Percentiles rank a stretch among this genome's conserved stretches.
Conservation (phyloP, 1,140 invertebrate genomes). For the Microplitis mediator region DNA sequence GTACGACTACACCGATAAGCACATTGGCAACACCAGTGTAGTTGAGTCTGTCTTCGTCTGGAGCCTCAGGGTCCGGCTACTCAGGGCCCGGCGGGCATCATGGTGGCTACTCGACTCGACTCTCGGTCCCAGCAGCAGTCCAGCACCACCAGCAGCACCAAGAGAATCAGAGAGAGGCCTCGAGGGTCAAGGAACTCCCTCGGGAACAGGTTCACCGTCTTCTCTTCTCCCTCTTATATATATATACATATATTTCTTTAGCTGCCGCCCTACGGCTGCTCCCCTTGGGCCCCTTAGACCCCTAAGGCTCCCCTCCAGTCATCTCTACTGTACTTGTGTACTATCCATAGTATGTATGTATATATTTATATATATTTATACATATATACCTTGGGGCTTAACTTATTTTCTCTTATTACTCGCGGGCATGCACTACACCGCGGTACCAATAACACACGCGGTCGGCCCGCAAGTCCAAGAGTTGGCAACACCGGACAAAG, state of each 20-base stretch:
- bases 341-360: not conserved
- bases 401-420: conserved; percentile 31
- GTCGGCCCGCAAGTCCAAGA: not conserved
- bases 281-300: conserved; percentile 15
- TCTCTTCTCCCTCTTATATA: conserved; percentile 24
- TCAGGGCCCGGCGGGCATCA: conserved; percentile 50
- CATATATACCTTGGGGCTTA: conserved; percentile 25
- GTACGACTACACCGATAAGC: not conserved
- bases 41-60: conserved; percentile 26
- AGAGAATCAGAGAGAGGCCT: conserved; percentile 34
- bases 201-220: conserved; percentile 62
- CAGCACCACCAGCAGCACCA: conserved; percentile 9
- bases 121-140: conserved; percentile 23
- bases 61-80: conserved; percentile 19
- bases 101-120: conserved; percentile 51
- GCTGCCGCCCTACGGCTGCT: conserved; percentile 16
- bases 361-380: not conserved
- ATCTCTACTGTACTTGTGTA: not conserved
- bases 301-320: conserved; percentile 11
- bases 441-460: conserved; percentile 26
- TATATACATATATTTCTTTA: conserved; percentile 19
- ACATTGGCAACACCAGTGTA: not conserved
- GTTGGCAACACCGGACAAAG: conserved; percentile 25
- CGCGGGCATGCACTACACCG: conserved; percentile 9
- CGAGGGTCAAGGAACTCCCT: conserved; percentile 63